phyloP scores from a whole-genome alignment of 2,888 invertebrate species.

The Scaptomyza polygonia region DNA sequence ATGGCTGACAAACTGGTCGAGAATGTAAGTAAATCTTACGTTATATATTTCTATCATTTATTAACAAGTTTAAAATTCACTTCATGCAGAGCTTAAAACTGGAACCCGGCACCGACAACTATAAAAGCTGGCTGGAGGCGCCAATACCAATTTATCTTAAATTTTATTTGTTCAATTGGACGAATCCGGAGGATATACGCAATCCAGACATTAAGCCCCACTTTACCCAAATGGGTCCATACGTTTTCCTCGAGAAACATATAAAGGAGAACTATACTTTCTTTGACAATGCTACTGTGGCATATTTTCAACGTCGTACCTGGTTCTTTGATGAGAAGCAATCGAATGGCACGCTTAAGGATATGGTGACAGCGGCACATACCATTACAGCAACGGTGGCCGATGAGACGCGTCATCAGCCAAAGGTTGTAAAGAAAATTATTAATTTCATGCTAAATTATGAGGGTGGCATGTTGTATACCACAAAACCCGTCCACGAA shows the following conservation, averaged over 20 bases:
- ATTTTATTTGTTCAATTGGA: conserved; percentile 91
- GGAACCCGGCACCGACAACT: conserved; percentile 87
- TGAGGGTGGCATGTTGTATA: conserved; percentile 85
- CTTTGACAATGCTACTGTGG: conserved; percentile 89
- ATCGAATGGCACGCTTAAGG: conserved; percentile 89
- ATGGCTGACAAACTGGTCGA: conserved; percentile 71
- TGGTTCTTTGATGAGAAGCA: conserved; percentile 89
- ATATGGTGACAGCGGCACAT: conserved; percentile 90
- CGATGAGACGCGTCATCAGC: conserved; percentile 86
- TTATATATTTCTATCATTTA: neutral
- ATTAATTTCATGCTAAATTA: conserved; percentile 86
- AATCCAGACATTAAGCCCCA: conserved; percentile 86
- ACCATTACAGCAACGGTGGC: conserved; percentile 89
- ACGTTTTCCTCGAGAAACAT: conserved; percentile 86
- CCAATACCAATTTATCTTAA: conserved; percentile 93
- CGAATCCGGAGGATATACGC: conserved; percentile 88
- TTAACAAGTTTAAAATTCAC: neutral
- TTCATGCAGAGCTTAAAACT: conserved; percentile 87
- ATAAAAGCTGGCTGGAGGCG: conserved; percentile 90
- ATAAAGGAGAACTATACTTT: conserved; percentile 86
- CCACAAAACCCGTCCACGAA: conserved; percentile 88
- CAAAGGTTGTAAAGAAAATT: conserved; percentile 83
- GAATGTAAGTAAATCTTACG: conserved; percentile 69
- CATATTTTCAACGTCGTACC: conserved; percentile 89
- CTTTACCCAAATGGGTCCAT: conserved; percentile 87